Evolutionary conservation across 2,888 invertebrate genomes (phyloP), one percentile per base, ranked within the genome.

Genomic region (Plusia festucae): DNA sequence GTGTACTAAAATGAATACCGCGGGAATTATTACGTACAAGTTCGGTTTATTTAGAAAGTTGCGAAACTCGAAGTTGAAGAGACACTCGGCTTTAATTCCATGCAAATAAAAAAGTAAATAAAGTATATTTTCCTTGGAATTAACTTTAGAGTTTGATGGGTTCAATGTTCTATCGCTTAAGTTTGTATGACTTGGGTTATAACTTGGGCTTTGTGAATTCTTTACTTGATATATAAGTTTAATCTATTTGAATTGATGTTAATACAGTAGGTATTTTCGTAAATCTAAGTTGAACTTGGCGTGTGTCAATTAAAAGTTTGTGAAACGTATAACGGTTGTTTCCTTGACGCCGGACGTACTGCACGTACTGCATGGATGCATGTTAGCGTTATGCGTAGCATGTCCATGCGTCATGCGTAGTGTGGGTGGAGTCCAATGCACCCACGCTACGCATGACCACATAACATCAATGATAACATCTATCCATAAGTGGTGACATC

Each of bases 1-100:
- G 73, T 67, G 59, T 57, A 62, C 57, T 60, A 44, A 57, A 52
- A 74, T 65, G 60, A 78, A 78, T 68, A 72, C 68, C 77, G 58
- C 44, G 51, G 20, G 54, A 72, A 65, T 68, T 72, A 76, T 72
- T 61, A 53, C 56, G 27, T 61, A 51, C 52, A 68, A 68, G 20
- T 68, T 61, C 11, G 52, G 60, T 64, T 64, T 63, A 63, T 73
- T 68, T 60, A 46, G 34, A 60, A 73, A 74, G 66, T 73, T 73
- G 27, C 18, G 15, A 5, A 15, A 34, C 49, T 46, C 11, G 8
- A 16, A 60, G 53, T 65, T 56, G 30, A 18, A 59, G 44, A 66
- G 57, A 57, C 57, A 52, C 62, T 73, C 40, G 56, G 30, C n/a
- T 56, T 62, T 65, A 27, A 62, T 66, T 53, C 49, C 22, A 54